Evolutionary conservation across 2,888 invertebrate species (phyloP).

Genomic region (Mythimna ferrago): DNA sequence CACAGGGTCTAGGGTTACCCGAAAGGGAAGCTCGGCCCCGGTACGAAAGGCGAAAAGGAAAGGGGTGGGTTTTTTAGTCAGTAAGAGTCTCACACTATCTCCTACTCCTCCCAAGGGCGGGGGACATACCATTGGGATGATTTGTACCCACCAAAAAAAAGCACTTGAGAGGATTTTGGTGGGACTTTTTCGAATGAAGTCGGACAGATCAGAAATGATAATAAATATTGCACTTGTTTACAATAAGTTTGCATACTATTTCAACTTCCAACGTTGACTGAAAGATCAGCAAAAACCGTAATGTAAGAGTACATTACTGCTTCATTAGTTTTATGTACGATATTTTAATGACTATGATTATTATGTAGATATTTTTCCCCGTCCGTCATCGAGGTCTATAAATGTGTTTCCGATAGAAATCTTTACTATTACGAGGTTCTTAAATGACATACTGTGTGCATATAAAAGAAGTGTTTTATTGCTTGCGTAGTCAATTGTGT

Average conservation of each 20-base stretch:
- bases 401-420: constrained; percentile 36
- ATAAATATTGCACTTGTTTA: not conserved
- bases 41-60: no score
- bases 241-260: constrained; percentile 9
- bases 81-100: no score
- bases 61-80: no score
- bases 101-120: no score
- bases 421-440: constrained; percentile 8
- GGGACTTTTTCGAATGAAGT: no score
- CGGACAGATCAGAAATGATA: not conserved
- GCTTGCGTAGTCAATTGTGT: constrained; percentile 1
- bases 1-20: no score
- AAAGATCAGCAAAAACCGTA: not conserved
- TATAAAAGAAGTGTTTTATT: constrained; percentile 6
- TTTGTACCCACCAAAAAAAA: no score
- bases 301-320: no score
- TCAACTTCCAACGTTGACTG: constrained; percentile 20
- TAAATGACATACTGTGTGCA: constrained; percentile 1
- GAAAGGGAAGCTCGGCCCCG: no score
- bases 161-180: no score
- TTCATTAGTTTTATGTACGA: constrained; percentile 14
- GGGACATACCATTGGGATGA: no score
- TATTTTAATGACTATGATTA: constrained; percentile 22
- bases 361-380: constrained; percentile 22
- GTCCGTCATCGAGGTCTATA: constrained; percentile 23